These are phyloP conservation scores for Arctopsyche grandis DNA, from an alignment of 1,140 invertebrate species.

Conservation along the genomic window DNA sequence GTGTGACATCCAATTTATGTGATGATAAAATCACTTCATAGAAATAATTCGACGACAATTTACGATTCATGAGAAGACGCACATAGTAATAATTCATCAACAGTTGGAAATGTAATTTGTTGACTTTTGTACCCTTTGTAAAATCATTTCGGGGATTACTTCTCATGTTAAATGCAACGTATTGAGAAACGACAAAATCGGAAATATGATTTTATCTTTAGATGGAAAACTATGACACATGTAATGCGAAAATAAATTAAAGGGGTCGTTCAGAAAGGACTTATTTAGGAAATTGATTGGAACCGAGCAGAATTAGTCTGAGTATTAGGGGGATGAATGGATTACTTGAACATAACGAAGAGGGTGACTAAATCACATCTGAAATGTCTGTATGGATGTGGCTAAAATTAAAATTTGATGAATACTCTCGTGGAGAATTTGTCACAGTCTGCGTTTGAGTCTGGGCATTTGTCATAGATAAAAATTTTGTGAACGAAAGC, in stretches of 20 bases:
- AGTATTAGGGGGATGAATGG: neutral
- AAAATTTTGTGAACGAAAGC: conserved; percentile 8
- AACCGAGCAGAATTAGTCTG: conserved; percentile 2
- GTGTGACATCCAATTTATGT: neutral
- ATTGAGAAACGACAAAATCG: too few relatives aligned
- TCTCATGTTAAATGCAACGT: too few relatives aligned
- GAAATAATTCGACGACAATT: conserved; percentile 13
- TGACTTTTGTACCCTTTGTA: neutral
- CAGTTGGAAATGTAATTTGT: conserved; percentile 17
- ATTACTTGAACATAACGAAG: neutral
- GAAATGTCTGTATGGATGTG: too few relatives aligned
- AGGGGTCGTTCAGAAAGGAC: too few relatives aligned
- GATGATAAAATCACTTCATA: conserved; percentile 2
- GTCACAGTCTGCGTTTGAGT: neutral
- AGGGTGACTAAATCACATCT: too few relatives aligned
- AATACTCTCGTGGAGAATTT: neutral
- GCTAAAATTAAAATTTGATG: too few relatives aligned
- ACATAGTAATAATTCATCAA: conserved; percentile 9
- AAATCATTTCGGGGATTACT: too few relatives aligned
- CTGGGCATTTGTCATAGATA: conserved; percentile 18
- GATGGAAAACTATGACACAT: too few relatives aligned
- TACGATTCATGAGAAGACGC: neutral
- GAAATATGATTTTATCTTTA: too few relatives aligned
- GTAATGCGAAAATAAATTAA: too few relatives aligned
- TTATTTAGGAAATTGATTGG: neutral